These are phyloP conservation scores for Eupristina koningsbergeri DNA, from an alignment of 1,140 invertebrate species.

Conservation along the genomic window DNA sequence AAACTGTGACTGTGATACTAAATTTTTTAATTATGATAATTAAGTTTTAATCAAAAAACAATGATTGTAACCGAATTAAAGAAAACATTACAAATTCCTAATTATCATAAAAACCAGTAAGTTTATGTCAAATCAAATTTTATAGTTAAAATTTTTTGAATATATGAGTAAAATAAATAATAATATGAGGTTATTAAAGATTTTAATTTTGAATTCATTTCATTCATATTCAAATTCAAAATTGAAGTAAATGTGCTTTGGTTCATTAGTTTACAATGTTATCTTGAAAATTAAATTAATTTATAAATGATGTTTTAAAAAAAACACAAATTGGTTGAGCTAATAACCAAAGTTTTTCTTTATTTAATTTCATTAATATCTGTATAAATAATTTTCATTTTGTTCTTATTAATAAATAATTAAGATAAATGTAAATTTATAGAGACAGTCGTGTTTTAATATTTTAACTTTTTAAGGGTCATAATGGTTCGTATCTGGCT, in stretches of 20 bases:
- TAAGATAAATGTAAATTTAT: conserved; percentile 20
- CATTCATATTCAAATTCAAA: background rate
- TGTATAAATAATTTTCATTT: background rate
- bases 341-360: background rate
- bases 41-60: too few relatives aligned
- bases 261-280: background rate
- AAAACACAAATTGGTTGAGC: too few relatives aligned
- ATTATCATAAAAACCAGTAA: too few relatives aligned
- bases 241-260: background rate
- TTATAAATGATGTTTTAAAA: background rate
- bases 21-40: background rate
- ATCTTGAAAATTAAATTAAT: background rate
- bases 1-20: background rate
- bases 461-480: background rate
- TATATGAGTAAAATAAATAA: too few relatives aligned
- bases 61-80: too few relatives aligned
- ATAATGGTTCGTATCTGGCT: conserved; percentile 17
- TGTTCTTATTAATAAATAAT: conserved; percentile 11
- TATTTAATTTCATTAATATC: background rate
- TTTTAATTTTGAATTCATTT: too few relatives aligned
- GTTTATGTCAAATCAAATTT: too few relatives aligned
- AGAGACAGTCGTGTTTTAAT: background rate
- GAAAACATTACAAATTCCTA: too few relatives aligned
- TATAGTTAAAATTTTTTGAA: too few relatives aligned
- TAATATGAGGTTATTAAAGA: too few relatives aligned